A percentile compares a stretch with the other conserved stretches of the same genome.
phyloP scores from a whole-genome alignment of 2,113 vertebrate genomes.

The Shinisaurus crocodilurus region DNA sequence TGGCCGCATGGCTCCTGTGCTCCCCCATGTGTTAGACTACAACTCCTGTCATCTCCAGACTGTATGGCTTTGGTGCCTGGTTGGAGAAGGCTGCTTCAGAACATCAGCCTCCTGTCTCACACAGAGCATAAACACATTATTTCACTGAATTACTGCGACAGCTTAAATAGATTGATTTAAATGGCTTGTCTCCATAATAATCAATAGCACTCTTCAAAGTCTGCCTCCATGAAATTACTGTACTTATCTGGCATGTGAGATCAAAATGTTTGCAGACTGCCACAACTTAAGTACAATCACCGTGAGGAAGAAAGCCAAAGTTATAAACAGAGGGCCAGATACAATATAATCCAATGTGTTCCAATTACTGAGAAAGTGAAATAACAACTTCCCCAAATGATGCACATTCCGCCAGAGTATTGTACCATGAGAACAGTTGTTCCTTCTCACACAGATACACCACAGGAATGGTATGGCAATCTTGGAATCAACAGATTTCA shows the following conservation, averaged over 20 bases:
- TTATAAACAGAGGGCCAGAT: fast-evolving
- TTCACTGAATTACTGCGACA: conserved; percentile 57
- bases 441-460: not conserved
- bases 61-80: no score
- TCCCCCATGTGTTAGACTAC: no score
- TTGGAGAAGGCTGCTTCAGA: not conserved
- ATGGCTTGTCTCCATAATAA: conserved; percentile 71
- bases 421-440: not conserved
- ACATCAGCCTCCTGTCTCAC: not conserved
- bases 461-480: not conserved
- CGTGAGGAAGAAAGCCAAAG: not conserved
- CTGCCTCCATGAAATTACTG: conserved; percentile 58
- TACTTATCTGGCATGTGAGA: conserved; percentile 43
- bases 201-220: conserved; percentile 65
- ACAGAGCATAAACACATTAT: conserved; percentile 23
- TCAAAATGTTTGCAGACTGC: conserved; percentile 34
- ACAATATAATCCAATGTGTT: not conserved
- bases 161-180: conserved; percentile 66
- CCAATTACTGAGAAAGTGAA: not conserved
- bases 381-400: not conserved
- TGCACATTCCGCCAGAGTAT: not conserved
- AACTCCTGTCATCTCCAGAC: no score
- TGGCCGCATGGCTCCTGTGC: no score
- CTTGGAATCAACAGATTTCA: not conserved
- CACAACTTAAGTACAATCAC: not conserved